Percentiles rank a stretch among this genome's conserved stretches.
Conservation (phyloP, 37 sponge, comb jelly and placozoan species). For the Axinella damicornis region DNA sequence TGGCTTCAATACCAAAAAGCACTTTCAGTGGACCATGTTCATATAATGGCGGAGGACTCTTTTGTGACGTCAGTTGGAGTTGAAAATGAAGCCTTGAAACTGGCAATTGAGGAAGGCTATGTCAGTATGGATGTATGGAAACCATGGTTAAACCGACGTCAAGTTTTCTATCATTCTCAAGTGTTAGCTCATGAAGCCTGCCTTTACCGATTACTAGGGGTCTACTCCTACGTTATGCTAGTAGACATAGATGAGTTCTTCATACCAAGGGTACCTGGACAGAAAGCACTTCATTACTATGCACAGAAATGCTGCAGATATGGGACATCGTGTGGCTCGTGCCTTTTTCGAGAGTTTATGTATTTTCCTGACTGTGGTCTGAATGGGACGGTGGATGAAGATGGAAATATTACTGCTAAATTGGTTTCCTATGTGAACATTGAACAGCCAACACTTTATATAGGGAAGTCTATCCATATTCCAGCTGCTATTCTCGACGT, state of each 20-base stretch:
- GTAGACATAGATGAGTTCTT: conserved; percentile 22
- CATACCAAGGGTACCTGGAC: not conserved
- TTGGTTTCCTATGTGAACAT: not conserved
- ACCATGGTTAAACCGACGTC: not conserved
- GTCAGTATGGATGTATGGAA: conserved; percentile 8
- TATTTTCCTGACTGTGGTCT: conserved; percentile 23
- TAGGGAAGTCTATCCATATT: conserved; percentile 4
- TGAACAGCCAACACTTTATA: not conserved
- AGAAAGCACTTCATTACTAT: not conserved
- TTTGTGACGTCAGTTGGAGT: not conserved
- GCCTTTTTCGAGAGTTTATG: not conserved
- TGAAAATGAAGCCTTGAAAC: not conserved
- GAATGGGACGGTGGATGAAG: not conserved
- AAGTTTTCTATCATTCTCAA: conserved; percentile 16
- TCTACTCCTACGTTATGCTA: not conserved
- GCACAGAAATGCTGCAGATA: not conserved
- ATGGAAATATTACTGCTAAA: conserved; percentile 3
- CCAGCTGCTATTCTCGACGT: not conserved
- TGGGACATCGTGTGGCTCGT: not conserved
- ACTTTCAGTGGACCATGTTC: not conserved
- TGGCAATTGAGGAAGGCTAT: not conserved
- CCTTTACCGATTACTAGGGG: not conserved
- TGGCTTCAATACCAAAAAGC: conserved; percentile 15
- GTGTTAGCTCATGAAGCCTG: conserved; percentile 10
- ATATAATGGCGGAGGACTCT: conserved; percentile 16